Base-by-base conservation (phyloP, 2,888 invertebrate species). In the Clusia tigrina region DNA sequence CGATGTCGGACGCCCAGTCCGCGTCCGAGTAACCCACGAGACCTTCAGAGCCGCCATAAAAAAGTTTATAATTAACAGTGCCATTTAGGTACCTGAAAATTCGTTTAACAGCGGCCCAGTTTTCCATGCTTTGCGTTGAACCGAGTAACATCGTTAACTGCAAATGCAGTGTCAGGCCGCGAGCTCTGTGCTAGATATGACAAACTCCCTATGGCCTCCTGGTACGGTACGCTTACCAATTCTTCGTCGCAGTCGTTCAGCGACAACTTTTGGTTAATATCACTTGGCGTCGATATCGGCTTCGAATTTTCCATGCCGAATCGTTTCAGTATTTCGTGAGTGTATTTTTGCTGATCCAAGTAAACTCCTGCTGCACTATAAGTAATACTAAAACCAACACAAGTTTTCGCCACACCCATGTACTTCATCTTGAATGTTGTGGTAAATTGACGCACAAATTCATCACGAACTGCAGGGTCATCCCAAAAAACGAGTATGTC, bases 91-190 rank as follows among this genome's bases (percentile, higher is more conserved):
- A 65, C 20, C 64, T 48, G 32, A 60, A 22, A 9, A 66, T 57
- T 2, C 60, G 56, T 32, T 73, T 72, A 12, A 64, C 65, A 20
- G 67, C 65, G 17, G 9, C 51, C 68, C 69, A 69, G 46, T 22
- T 51, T 58, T 2, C 58, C 58, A 48, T 58, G 20, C 12, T 58
- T 51, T 22, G 58, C 22, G 22, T 57, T 59, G n/a, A 57, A 68
- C 54, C 68, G 63, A 42, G 71, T 74, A 2, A 71, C 60, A 55
- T 67, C 37, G 61, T 67, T 71, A 1, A 71, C 66, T 24, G 70
- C 70, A 32, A 64, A 66, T 20, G 64, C 65, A 17, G 69, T 70
- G 61, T 70, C 71, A 1, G 63, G 62, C 17, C 68, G 38, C 3
- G 67, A 63, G 9, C 63, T 58, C 54, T 67, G 59, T 2, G 59